Base-by-base conservation (phyloP, 2,113 vertebrate genomes). In the Cinclus mexicanus region DNA sequence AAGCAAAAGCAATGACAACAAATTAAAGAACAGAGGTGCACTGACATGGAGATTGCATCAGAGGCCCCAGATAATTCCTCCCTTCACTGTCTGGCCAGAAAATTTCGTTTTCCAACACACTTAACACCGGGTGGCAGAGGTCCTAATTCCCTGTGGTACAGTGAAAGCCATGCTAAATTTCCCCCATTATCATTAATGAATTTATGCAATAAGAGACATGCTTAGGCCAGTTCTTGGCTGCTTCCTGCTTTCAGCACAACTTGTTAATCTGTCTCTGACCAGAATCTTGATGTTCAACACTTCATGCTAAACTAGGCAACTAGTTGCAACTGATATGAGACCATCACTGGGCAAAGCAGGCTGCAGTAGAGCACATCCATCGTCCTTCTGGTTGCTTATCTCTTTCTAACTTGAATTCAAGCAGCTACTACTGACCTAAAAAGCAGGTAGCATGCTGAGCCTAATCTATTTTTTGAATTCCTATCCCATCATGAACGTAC, bases 391-490 rank as follows among this genome's bases (percentile, higher is more conserved):
- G 13, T 26, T 42, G 20, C 25, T 78, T 87, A 59, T 39, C 65
- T 87, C 77, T 92, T 84, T 89, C 56, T 65, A 65, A 87, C 37
- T 60, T 53, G 64, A 55, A 81, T 77, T 80, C 60, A 90, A 95
- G 78, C 75, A 92, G 75, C 70, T 80, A 81, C 71, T 56, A 57
- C 68, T 83, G 63, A 74, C 82, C 55, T 90, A 81, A 80, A 82
- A 87, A 85, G 81, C 3, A 4, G 55, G 42, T 44, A 70, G 63
- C 89, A 63, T 83, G 70, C 94, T 95, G 93, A 28, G 95, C 42
- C 53, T 68, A 85, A 95, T 94, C 65, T 95, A 91, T 90, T 94
- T 95, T 91, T 67, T 14, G 28, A 91, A 94, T 96, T 95, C 75
- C 87, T 82, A 72, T 85, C 84, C 84, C 89, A 61, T 89, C 84